Base-by-base conservation (phyloP, 2,113 vertebrate species). In the Sorex araneus region DNA sequence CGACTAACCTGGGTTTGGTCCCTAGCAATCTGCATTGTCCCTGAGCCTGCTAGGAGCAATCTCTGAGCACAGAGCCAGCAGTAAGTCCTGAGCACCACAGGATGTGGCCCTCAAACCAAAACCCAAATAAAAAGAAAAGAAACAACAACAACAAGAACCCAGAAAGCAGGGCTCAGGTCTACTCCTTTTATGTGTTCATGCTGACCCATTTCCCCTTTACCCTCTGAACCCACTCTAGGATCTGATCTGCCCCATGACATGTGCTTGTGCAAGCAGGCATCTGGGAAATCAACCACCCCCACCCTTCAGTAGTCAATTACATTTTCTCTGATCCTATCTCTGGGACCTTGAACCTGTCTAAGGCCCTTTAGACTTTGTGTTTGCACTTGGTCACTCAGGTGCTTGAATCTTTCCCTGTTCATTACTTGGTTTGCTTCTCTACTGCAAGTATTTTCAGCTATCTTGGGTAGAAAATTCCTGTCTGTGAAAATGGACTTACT, bases 291-390 rank as follows among this genome's bases (percentile, higher is more conserved):
- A 60, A 0, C 43, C 11, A 1, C 16, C 54, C 83, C 54, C 10
- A 28, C 47, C 71, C 84, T 36, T 84, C 63, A 30, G 69, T 89
- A 94, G 57, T 82, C 18, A 28, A 78, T 89, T 94, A 47, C 80
- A 91, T 96, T 97, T 94, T 54, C 54, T 94, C 30, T 77, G 25
- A 23, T 95, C 79, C 71, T 92, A 1, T 91, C 86, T 93, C 34
- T 75, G 89, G 84, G 74, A 96, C 95, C 95, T 96, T 97, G 96
- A 94, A 94, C 93, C 66, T 84, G 11, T 77, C 84, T 74, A 16
- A 92, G 93, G 63, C 89, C 90, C 57, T 96, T 96, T 94, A 91
- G 89, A 96, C 96, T 96, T 95, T 84, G 91, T 92, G 60, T 92
- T 81, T 94, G 87, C 69, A 84, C 23, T 86, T 87, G 83, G 45